Evolutionary conservation across 2,113 vertebrate genomes (phyloP), one percentile per base, ranked within the genome.

Genomic region (Noturus placidus): DNA sequence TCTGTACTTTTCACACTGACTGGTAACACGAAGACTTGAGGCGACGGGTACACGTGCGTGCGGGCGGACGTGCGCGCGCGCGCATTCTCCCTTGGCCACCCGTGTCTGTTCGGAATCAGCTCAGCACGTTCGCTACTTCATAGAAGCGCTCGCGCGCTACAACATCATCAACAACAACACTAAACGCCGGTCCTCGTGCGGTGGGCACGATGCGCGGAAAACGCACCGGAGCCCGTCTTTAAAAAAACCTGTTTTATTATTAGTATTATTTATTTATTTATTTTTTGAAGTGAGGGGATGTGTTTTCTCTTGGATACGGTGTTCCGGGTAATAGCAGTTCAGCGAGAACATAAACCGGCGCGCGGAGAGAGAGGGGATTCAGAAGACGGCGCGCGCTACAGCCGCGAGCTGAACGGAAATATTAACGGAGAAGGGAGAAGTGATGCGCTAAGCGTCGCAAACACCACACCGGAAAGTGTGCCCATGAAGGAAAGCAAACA

Each of bases 401-500:
- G 56, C 10, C 57, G 22, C 56, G 56, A 82, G 56, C 54, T 6
- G 33, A 61, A 82, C 35, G 54, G 78, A 56, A 79, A 80, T 80
- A 46, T 27, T 65, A 65, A 14, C 81, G 80, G 10, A 8, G n/a
- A 54, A n/a, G 14, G 77, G 38, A 27, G 72, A 46, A 46, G 72
- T 42, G 38, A 46, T 76, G 11, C 72, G 22, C 20, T 76, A 3
- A 78, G 76, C 46, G 74, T 74, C 89, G 13, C 59, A 14, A 83
- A 70, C 17, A 83, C 17, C 52, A 76, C 59, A 14, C 33, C 69
- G 81, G 83, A 88, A 78, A 83, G 83, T 88, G 90, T 87, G 86
- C 92, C 86, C 82, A 92, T 92, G 93, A 93, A 89, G 92, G 92
- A 85, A 52, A 89, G 61, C 84, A 87, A 82, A 87, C 89, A 87